Evolutionary conservation across 2,797 vertebrate genomes (phyloP).

Genomic region (Onychomys leucogaster): DNA sequence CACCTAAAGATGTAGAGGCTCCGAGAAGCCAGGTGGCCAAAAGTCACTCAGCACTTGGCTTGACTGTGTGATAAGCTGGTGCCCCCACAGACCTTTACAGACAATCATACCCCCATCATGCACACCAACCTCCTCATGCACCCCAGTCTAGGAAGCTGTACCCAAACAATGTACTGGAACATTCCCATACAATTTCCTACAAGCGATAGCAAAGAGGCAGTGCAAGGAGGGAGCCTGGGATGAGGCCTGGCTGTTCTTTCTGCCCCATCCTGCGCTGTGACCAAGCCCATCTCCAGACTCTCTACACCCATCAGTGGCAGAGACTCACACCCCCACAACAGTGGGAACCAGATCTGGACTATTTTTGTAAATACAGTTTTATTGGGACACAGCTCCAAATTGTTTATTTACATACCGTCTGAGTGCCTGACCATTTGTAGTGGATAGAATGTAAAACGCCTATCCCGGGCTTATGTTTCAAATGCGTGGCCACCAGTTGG

Average conservation of each 20-base stretch:
- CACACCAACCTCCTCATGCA: not conserved
- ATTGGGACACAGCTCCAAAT: not conserved
- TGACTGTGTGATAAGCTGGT: not conserved
- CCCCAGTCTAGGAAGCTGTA: not conserved
- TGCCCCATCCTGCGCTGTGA: not conserved
- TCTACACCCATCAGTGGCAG: not conserved
- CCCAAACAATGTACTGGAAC: not conserved
- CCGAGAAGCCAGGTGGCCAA: not conserved
- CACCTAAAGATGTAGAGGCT: not conserved
- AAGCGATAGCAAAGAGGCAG: not conserved
- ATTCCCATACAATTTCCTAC: not conserved
- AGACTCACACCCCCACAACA: not conserved
- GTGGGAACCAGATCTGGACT: not conserved
- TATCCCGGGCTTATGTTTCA: not conserved
- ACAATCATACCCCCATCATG: not conserved
- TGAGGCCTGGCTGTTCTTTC: not conserved
- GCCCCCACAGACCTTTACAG: not conserved
- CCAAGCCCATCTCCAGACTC: not conserved
- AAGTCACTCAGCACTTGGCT: not conserved
- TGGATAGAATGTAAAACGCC: not conserved
- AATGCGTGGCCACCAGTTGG: not conserved
- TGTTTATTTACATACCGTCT: not conserved
- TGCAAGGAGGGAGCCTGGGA: not conserved
- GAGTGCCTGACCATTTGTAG: not conserved
- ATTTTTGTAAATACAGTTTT: conserved; percentile 42